These are phyloP conservation scores for Alloscopus bannaensis DNA, from an alignment of 2,888 invertebrate species.

Conservation along the genomic window DNA sequence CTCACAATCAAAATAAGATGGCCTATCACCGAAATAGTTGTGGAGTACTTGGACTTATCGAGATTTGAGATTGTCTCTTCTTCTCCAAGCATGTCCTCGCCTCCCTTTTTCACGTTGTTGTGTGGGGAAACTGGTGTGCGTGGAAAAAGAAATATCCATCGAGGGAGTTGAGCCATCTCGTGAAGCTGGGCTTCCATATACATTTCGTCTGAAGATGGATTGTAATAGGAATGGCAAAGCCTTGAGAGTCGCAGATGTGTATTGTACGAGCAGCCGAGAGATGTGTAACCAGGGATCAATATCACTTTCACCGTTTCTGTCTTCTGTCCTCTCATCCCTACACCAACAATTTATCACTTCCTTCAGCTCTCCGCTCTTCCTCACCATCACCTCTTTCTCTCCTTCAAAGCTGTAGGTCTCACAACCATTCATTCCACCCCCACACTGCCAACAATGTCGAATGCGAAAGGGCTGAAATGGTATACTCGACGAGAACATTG, in stretches of 20 bases:
- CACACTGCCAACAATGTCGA: too few species aligned
- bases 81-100: not conserved
- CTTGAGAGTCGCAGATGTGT: slow-evolving; percentile 64
- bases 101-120: slow-evolving; percentile 5
- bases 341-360: slow-evolving; percentile 65
- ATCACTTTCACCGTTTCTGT: slow-evolving; percentile 70
- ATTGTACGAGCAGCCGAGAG: slow-evolving; percentile 29
- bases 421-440: too few species aligned
- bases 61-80: slow-evolving; percentile 32
- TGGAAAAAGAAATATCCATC: slow-evolving; percentile 17
- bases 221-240: slow-evolving; percentile 40
- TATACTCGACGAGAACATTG: too few species aligned
- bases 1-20: too few species aligned
- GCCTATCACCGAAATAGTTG: slow-evolving; percentile 20
- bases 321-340: slow-evolving; percentile 57
- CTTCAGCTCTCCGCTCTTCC: slow-evolving; percentile 35
- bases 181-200: slow-evolving; percentile 28
- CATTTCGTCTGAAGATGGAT: slow-evolving; percentile 22
- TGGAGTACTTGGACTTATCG: slow-evolving; percentile 26
- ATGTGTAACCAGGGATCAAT: slow-evolving; percentile 67
- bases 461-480: too few species aligned
- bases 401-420: too few species aligned
- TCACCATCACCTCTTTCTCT: not conserved
- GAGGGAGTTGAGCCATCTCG: slow-evolving; percentile 14
- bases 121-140: not conserved